Evolutionary conservation across 2,797 vertebrate genomes (phyloP).

Genomic region (Thripadectes ignobilis): DNA sequence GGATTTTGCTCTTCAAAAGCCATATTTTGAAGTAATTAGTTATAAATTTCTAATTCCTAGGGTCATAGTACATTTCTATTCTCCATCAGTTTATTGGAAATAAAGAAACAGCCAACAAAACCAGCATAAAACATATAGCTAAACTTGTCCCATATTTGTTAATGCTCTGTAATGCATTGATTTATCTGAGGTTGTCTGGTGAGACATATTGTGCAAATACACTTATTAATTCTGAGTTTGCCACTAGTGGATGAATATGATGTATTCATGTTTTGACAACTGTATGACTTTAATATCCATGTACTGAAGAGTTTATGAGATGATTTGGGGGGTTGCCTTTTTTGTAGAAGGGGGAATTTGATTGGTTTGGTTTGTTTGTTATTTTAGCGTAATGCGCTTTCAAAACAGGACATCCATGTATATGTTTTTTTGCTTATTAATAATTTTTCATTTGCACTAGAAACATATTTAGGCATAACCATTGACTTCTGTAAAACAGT

Average conservation of each 20-base stretch:
- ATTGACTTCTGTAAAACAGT: not conserved
- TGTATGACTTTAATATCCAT: not conserved
- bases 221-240: not conserved
- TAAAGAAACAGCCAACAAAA: not conserved
- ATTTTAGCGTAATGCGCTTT: not conserved
- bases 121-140: rapidly evolving
- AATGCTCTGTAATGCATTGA: not conserved
- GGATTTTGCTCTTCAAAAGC: not conserved
- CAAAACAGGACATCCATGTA: not conserved
- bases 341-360: rapidly evolving
- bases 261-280: not conserved
- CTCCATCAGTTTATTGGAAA: not conserved
- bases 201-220: not conserved
- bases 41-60: not conserved
- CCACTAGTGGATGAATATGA: not conserved
- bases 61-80: not conserved
- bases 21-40: not conserved
- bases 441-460: not conserved
- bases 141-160: not conserved
- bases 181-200: not conserved
- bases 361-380: not conserved
- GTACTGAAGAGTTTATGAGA: not conserved
- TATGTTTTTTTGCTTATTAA: not conserved
- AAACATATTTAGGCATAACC: not conserved
- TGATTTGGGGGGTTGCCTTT: rapidly evolving